Evolutionary conservation across 2,888 invertebrate genomes (phyloP).

Genomic region (Amblyjoppa proteus): DNA sequence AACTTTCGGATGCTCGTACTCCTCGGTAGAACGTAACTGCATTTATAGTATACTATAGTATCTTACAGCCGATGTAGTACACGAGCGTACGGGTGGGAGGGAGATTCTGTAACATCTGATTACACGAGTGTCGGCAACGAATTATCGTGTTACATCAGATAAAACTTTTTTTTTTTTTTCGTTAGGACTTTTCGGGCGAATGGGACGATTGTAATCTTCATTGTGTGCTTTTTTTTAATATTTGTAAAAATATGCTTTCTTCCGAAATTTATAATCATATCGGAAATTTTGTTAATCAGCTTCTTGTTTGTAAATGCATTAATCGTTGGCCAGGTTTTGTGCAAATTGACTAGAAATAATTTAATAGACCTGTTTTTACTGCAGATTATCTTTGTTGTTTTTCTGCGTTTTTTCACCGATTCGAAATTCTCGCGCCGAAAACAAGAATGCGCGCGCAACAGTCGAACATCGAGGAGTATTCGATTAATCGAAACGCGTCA

Average conservation of each 20-base stretch:
- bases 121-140: neutral
- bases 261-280: too few relatives aligned
- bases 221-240: neutral
- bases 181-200: neutral
- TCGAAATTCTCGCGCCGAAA: neutral
- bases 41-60: conserved; percentile 59
- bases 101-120: neutral
- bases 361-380: neutral
- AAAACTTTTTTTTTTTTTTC: neutral
- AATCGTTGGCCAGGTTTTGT: neutral
- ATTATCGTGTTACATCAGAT: neutral
- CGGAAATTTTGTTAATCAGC: neutral
- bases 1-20: conserved; percentile 7
- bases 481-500: conserved; percentile 16
- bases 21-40: conserved; percentile 53
- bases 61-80: conserved; percentile 57
- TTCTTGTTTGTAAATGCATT: neutral
- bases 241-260: neutral
- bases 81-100: neutral
- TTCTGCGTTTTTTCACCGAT: neutral
- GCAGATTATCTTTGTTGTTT: neutral
- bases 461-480: neutral
- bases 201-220: neutral
- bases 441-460: neutral
- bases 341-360: neutral